Evolutionary conservation across 2,797 vertebrate genomes (phyloP).

Genomic region (Esox masquinongy): DNA sequence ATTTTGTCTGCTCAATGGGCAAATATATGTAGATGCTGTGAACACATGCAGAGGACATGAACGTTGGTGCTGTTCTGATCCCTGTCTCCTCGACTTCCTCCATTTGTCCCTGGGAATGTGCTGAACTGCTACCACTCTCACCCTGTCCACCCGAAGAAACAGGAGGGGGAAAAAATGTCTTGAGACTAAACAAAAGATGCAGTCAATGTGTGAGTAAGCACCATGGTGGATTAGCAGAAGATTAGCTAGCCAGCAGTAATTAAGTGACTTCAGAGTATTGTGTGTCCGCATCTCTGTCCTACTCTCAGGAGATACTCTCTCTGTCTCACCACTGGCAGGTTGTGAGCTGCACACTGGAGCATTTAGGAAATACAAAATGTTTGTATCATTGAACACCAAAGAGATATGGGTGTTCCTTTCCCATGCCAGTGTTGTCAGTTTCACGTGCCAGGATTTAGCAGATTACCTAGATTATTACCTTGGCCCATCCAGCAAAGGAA

Average conservation of each 20-base stretch:
- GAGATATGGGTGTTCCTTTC: conserved; percentile 42
- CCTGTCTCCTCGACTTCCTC: conserved; percentile 55
- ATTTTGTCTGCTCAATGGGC: conserved; percentile 8
- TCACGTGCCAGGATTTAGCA: background rate
- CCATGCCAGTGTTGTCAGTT: background rate
- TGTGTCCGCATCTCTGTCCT: conserved; percentile 38
- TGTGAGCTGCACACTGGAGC: conserved; percentile 46
- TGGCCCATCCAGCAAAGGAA: too few relatives aligned
- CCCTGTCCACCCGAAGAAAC: conserved; percentile 29
- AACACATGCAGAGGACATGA: conserved; percentile 7
- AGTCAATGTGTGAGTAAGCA: conserved; percentile 64
- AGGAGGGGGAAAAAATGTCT: conserved; percentile 58
- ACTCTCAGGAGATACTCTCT: conserved; percentile 63
- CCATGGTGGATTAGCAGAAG: conserved; percentile 58
- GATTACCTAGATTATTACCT: background rate
- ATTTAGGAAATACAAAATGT: conserved; percentile 32
- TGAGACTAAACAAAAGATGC: conserved; percentile 66
- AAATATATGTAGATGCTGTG: background rate
- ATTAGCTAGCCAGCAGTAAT: conserved; percentile 63
- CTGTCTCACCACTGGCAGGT: conserved; percentile 56
- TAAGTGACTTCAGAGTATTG: conserved; percentile 56
- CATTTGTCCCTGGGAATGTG: conserved; percentile 63
- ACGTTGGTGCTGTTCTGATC: conserved; percentile 50
- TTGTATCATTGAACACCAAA: conserved; percentile 51
- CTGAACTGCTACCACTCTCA: conserved; percentile 59